These are phyloP conservation scores for Morelia viridis DNA, from an alignment of 2,797 vertebrate genomes.

Conservation along the genomic window DNA sequence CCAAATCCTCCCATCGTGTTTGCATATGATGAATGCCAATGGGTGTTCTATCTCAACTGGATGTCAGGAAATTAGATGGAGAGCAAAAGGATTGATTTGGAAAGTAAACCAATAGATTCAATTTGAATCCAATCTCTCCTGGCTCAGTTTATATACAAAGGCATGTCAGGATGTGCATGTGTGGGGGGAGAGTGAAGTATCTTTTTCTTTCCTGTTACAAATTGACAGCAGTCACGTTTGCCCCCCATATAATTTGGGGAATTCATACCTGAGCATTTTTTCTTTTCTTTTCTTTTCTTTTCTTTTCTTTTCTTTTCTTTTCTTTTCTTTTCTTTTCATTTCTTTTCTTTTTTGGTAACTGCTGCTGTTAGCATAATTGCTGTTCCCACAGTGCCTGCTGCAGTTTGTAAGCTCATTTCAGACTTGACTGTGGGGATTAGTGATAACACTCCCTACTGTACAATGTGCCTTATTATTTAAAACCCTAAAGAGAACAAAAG, in stretches of 20 bases:
- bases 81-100: slow-evolving; percentile 54
- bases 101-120: slow-evolving; percentile 49
- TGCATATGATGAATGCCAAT: slow-evolving; percentile 58
- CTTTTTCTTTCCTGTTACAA: slow-evolving; percentile 60
- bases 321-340: not conserved
- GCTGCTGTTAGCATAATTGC: slow-evolving; percentile 67
- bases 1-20: slow-evolving; percentile 44
- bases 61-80: slow-evolving; percentile 47
- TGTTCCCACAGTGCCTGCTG: slow-evolving; percentile 63
- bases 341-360: slow-evolving; percentile 50
- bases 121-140: slow-evolving; percentile 37
- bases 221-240: slow-evolving; percentile 57
- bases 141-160: slow-evolving; percentile 14
- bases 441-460: slow-evolving; percentile 67
- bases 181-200: slow-evolving; percentile 23
- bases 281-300: not conserved
- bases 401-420: slow-evolving; percentile 71
- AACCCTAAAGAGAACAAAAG: slow-evolving; percentile 70
- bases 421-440: slow-evolving; percentile 68
- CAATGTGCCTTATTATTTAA: slow-evolving; percentile 70
- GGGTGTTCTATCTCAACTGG: slow-evolving; percentile 3
- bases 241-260: slow-evolving; percentile 44
- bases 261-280: slow-evolving; percentile 32
- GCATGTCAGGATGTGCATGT: slow-evolving; percentile 43
- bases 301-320: not conserved